Conservation (phyloP, 2,113 vertebrate genomes). For the Sorex fumeus region DNA sequence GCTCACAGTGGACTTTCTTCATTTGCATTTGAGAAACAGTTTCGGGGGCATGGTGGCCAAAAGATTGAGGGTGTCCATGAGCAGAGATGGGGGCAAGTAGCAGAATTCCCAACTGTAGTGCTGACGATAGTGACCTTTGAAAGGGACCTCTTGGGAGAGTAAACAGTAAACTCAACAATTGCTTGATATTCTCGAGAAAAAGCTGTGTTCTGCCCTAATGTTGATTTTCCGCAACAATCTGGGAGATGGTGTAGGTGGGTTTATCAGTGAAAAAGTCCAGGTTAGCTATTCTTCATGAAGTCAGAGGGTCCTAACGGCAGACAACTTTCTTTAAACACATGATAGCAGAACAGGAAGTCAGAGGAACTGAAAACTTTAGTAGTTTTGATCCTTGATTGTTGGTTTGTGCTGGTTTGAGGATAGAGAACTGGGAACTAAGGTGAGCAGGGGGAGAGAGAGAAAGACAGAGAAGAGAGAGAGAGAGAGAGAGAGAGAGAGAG, state of each 20-base stretch:
- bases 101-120: background rate
- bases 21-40: background rate
- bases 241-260: background rate
- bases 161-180: background rate
- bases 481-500: too few relatives aligned
- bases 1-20: background rate
- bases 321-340: background rate
- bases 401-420: background rate
- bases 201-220: background rate
- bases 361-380: too few relatives aligned
- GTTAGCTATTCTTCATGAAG: background rate
- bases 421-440: background rate
- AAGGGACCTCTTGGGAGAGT: background rate
- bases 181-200: background rate
- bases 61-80: background rate
- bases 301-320: background rate
- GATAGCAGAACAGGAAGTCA: background rate
- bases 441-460: background rate
- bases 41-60: background rate
- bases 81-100: background rate
- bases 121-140: background rate
- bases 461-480: too few relatives aligned
- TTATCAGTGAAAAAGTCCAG: background rate
- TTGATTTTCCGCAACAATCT: background rate
- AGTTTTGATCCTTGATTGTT: too few relatives aligned